Base-by-base conservation (phyloP, 2,113 vertebrate species). In the Perca fluviatilis region DNA sequence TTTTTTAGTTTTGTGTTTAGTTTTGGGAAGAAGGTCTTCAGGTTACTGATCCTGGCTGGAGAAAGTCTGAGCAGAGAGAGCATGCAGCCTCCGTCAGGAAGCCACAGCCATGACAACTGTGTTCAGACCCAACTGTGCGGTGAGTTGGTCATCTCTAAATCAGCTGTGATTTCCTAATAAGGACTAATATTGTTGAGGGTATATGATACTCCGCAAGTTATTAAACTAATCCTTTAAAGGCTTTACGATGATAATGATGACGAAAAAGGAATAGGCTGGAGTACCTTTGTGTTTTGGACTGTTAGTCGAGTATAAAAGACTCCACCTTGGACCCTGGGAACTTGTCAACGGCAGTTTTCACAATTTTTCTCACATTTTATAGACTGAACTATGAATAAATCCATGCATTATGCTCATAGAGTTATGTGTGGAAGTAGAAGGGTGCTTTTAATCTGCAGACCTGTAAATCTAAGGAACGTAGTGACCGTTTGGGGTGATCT, bases 61-160 rank as follows among this genome's bases (percentile, higher is more conserved):
- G 43, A 21, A 33, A 58, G 50, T 36, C 47, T 6, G 33, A 54
- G 10, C 12, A 16, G 19, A 18, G 47, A 76, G 51, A 85, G 27
- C 11, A 94, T 94, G 93, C 92, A 94, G 79, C 92, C 93, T 18
- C 25, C 86, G 0, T 50, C 89, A 12, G 80, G 92, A 49, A 81
- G 33, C 16, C 90, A 88, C 90, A 68, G 43, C 84, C 92, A 91
- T 69, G 90, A 91, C 27, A 58, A 72, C 69, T 93, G 92, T 71
- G 82, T 91, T 13, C 91, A 86, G 79, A 90, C 89, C 1, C 92
- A 89, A 46, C 74, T 88, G 6, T 93, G 93, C 1, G 91, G 93
- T 93, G 91, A 92, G 90, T 89, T 73, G 21, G 40, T 11, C 40
- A 11, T 43, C 40, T 4, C 33, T 2, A 33, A 33, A 43, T 30